Evolutionary conservation across 2,113 vertebrate genomes (phyloP).

Genomic region (Sciurus niger): DNA sequence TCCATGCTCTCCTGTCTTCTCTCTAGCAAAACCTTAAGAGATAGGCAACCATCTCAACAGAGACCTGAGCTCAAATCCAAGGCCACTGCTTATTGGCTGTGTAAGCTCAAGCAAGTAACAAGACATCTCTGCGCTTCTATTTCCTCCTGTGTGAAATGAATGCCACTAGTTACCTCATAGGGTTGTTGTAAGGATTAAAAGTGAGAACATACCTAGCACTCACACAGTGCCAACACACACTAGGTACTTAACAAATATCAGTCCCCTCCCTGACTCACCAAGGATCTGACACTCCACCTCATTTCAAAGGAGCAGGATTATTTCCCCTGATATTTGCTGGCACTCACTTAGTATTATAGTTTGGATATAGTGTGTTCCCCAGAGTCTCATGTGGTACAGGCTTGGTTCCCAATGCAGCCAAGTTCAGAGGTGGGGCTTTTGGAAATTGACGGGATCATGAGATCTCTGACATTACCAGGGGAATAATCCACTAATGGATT

Average conservation of each 20-base stretch:
- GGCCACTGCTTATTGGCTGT: not conserved
- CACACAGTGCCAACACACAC: fast-evolving
- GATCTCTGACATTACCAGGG: not conserved
- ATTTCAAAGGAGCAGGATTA: not conserved
- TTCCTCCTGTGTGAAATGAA: not conserved
- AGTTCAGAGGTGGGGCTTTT: too few species aligned
- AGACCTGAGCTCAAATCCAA: constrained; percentile 21
- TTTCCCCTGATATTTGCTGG: not conserved
- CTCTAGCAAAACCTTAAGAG: not conserved
- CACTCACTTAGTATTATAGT: not conserved
- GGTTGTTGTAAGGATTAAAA: not conserved
- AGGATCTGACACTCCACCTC: not conserved
- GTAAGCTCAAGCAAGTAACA: not conserved
- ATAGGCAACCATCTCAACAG: not conserved
- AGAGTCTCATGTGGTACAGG: not conserved
- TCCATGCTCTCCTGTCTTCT: not conserved
- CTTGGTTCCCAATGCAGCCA: not conserved
- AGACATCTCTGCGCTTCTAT: not conserved
- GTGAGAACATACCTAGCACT: not conserved
- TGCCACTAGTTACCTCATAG: not conserved
- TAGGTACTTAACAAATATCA: not conserved
- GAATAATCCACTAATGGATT: not conserved
- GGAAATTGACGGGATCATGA: not conserved
- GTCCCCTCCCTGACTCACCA: not conserved
- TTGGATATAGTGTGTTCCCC: not conserved